Evolutionary conservation across 2,113 vertebrate genomes (phyloP).

Genomic region (Scolopax mira): DNA sequence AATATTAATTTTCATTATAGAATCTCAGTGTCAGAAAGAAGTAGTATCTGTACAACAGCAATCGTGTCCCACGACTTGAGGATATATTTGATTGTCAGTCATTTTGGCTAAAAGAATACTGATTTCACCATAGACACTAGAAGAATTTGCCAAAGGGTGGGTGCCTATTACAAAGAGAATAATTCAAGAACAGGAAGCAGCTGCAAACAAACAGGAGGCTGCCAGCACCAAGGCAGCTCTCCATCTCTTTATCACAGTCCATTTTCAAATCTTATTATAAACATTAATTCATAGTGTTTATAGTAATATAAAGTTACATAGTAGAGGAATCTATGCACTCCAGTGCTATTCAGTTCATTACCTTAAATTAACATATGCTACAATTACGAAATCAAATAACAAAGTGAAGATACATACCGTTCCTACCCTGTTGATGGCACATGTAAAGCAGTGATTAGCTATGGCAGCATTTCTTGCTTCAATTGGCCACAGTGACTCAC

Average conservation of each 20-base stretch:
- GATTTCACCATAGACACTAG: neutral
- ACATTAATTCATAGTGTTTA: neutral
- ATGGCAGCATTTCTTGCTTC: conserved; percentile 96
- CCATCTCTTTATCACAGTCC: neutral
- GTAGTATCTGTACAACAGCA: neutral
- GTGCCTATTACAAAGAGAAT: neutral
- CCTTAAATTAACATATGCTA: neutral
- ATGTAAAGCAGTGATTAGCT: conserved; percentile 94
- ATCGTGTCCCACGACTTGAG: neutral
- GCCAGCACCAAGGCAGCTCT: neutral
- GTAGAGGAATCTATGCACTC: neutral
- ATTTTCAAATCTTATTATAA: neutral
- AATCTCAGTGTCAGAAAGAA: neutral
- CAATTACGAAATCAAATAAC: neutral
- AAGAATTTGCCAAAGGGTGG: neutral
- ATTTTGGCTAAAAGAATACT: neutral
- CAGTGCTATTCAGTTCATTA: neutral
- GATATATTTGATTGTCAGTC: neutral
- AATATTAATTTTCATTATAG: neutral
- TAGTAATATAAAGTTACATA: neutral
- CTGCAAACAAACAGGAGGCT: neutral
- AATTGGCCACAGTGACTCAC: conserved; percentile 92
- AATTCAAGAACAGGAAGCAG: conserved; percentile 4
- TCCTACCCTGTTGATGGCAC: conserved; percentile 94
- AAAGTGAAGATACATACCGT: conserved; percentile 73